A percentile compares a stretch with the other conserved stretches of the same genome.
Conservation (phyloP, 1,140 invertebrate genomes). For the Diprion similis region DNA sequence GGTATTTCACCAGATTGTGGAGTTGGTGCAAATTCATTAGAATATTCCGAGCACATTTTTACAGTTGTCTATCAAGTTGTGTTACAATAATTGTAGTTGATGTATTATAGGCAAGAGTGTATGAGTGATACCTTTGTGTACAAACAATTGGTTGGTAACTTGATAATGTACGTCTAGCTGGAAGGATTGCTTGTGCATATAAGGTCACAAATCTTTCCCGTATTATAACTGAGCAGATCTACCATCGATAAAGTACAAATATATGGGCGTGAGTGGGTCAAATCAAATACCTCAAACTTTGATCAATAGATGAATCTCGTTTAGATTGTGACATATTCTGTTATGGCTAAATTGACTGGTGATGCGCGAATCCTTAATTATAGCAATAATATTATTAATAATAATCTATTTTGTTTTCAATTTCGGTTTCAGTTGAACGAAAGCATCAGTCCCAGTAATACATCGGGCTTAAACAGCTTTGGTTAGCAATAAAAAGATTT, state of each 20-base stretch:
- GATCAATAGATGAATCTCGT: constrained; percentile 23
- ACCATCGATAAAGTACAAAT: constrained; percentile 20
- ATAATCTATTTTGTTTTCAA: neutral
- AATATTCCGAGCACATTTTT: too few relatives aligned
- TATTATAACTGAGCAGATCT: constrained; percentile 14
- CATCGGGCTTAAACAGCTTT: too few relatives aligned
- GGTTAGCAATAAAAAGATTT: neutral
- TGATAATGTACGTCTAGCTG: neutral
- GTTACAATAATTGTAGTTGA: neutral
- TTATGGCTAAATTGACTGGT: neutral
- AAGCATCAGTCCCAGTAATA: neutral
- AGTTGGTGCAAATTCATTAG: too few relatives aligned
- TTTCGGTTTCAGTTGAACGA: neutral
- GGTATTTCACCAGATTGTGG: too few relatives aligned
- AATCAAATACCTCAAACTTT: constrained; percentile 23
- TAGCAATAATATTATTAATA: neutral
- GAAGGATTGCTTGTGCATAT: neutral
- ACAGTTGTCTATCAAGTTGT: neutral
- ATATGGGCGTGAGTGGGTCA: constrained; percentile 36
- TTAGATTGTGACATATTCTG: constrained; percentile 23
- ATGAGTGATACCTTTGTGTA: neutral
- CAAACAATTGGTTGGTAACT: neutral
- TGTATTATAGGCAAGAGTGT: neutral
- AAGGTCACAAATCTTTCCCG: neutral
- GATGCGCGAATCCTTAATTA: neutral